phyloP scores from a whole-genome alignment of 2,797 vertebrate genomes.

The Threskiornis aethiopicus region DNA sequence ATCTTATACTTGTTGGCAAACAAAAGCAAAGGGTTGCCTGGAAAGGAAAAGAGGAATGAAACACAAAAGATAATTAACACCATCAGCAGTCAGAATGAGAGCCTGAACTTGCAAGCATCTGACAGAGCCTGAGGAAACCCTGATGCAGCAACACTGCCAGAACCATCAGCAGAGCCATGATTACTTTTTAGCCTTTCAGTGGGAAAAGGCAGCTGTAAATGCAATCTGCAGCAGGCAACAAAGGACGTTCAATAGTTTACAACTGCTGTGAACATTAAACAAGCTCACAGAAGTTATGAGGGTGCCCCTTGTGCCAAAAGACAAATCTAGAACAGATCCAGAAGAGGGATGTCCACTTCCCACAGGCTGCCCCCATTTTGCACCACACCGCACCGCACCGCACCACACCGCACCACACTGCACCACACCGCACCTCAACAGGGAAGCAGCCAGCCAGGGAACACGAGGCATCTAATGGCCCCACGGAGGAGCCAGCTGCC shows the following conservation, averaged over 20 bases:
- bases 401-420: too few species aligned
- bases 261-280: not conserved
- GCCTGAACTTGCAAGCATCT: not conserved
- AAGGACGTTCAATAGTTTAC: not conserved
- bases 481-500: not conserved
- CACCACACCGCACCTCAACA: not conserved
- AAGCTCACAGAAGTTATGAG: not conserved
- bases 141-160: not conserved
- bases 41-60: not conserved
- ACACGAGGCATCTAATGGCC: too few species aligned
- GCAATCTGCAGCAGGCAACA: not conserved
- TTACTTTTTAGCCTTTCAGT: not conserved
- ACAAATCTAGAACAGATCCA: fast-evolving
- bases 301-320: fast-evolving
- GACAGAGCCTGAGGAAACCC: not conserved
- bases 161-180: not conserved
- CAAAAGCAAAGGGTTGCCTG: not conserved
- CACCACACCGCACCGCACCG: too few species aligned
- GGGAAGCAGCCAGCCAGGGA: not conserved
- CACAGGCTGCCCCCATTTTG: not conserved
- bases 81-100: not conserved
- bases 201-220: not conserved
- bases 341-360: fast-evolving
- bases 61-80: not conserved
- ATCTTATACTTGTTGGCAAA: not conserved